These are phyloP conservation scores for Lithobates sylvaticus DNA, from an alignment of 2,797 vertebrate genomes.

Conservation along the genomic window DNA sequence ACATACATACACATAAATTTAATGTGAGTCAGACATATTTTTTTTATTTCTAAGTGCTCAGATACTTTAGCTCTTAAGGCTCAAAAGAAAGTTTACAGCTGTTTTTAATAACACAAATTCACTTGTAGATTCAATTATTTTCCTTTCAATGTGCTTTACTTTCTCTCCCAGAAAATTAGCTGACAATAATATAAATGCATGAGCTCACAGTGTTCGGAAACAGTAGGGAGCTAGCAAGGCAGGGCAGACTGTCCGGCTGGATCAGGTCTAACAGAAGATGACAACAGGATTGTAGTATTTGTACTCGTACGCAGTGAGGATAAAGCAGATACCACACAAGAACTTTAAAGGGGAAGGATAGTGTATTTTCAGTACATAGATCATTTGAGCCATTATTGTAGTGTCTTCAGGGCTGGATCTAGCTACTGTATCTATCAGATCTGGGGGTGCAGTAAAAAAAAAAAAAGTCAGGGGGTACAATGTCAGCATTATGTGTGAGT, in stretches of 20 bases:
- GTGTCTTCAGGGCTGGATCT: too few relatives aligned
- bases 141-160: slow-evolving; percentile 10
- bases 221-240: background rate
- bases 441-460: too few relatives aligned
- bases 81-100: slow-evolving; percentile 19
- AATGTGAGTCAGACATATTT: background rate
- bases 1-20: background rate
- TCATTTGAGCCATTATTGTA: too few relatives aligned
- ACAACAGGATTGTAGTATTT: background rate
- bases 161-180: slow-evolving; percentile 52
- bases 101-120: slow-evolving; percentile 28
- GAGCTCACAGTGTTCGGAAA: background rate
- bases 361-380: too few relatives aligned
- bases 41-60: background rate
- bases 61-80: background rate
- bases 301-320: background rate
- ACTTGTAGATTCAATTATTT: slow-evolving; percentile 19
- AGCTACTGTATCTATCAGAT: too few relatives aligned
- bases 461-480: too few relatives aligned
- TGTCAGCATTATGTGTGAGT: too few relatives aligned
- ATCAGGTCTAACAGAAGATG: background rate
- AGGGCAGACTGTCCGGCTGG: background rate
- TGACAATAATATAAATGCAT: slow-evolving; percentile 48
- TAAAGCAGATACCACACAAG: background rate
- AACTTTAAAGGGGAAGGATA: background rate